Conservation (phyloP, 2,113 vertebrate species). For the Shinisaurus crocodilurus region DNA sequence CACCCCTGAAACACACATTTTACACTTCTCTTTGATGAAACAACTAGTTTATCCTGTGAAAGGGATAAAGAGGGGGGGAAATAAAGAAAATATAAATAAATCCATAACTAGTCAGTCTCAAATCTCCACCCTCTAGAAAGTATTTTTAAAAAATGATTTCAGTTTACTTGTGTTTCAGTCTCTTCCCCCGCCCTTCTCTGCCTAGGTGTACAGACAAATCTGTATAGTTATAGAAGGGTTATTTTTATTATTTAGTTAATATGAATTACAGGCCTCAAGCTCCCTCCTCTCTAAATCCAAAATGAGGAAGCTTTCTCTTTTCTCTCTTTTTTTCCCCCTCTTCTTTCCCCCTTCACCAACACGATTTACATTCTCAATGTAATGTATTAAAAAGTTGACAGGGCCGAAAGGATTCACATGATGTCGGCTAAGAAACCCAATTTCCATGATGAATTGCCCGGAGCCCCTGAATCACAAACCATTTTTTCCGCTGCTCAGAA, state of each 20-base stretch:
- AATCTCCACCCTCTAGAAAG: constrained; percentile 68
- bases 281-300: constrained; percentile 80
- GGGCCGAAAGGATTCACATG: constrained; percentile 99
- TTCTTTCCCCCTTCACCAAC: constrained; percentile 85
- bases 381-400: constrained; percentile 99
- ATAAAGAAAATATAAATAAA: constrained; percentile 73
- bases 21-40: constrained; percentile 35
- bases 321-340: constrained; percentile 39
- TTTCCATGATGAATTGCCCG: constrained; percentile 99
- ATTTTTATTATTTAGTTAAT: constrained; percentile 81
- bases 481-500: constrained; percentile 94
- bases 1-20: constrained; percentile 54
- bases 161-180: constrained; percentile 73
- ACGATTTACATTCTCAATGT: constrained; percentile 99
- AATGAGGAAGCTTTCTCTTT: constrained; percentile 86
- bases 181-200: constrained; percentile 51
- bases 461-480: constrained; percentile 99
- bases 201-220: constrained; percentile 61
- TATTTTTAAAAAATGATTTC: constrained; percentile 68
- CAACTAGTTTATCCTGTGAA: constrained; percentile 56
- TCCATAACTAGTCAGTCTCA: constrained; percentile 62
- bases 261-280: constrained; percentile 81
- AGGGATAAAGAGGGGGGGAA: constrained; percentile 62
- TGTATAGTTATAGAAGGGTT: constrained; percentile 68
- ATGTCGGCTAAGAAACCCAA: constrained; percentile 99